Evolutionary conservation across 2,888 invertebrate species (phyloP).

Genomic region (Zygothrica quintamaculata): DNA sequence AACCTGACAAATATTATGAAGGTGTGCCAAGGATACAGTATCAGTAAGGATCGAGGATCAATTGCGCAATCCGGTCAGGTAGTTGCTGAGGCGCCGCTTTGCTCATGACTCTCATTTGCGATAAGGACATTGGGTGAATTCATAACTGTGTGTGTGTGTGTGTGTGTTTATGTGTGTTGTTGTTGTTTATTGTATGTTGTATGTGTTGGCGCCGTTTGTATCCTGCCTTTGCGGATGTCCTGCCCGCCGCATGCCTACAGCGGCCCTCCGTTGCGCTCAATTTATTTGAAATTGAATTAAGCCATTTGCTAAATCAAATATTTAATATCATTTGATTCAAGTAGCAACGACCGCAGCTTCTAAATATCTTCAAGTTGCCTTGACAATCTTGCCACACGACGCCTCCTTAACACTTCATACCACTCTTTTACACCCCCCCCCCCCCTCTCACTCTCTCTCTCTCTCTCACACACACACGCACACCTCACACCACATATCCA

Average conservation of each 20-base stretch:
- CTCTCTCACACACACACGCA: not conserved
- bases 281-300: slow-evolving; percentile 45
- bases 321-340: slow-evolving; percentile 50
- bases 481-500: slow-evolving; percentile 52
- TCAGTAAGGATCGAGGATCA: slow-evolving; percentile 2
- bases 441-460: not conserved
- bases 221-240: slow-evolving; percentile 64
- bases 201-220: slow-evolving; percentile 51
- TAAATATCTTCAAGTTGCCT: slow-evolving; percentile 16
- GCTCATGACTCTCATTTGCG: slow-evolving; percentile 59
- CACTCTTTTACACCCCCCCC: not conserved
- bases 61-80: slow-evolving; percentile 21
- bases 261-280: slow-evolving; percentile 9
- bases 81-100: slow-evolving; percentile 72
- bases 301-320: slow-evolving; percentile 55
- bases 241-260: slow-evolving; percentile 26
- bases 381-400: slow-evolving; percentile 28
- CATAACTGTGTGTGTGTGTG: slow-evolving; percentile 17
- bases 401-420: no score
- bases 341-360: slow-evolving; percentile 41
- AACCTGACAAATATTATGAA: slow-evolving; percentile 50
- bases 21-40: slow-evolving; percentile 30
- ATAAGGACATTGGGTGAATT: slow-evolving; percentile 38
- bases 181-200: slow-evolving; percentile 40
- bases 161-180: slow-evolving; percentile 29